A percentile compares a stretch with the other conserved stretches of the same genome.
These are phyloP conservation scores for Indicator maculatus DNA, from an alignment of 2,113 vertebrate genomes.

Conservation along the genomic window DNA sequence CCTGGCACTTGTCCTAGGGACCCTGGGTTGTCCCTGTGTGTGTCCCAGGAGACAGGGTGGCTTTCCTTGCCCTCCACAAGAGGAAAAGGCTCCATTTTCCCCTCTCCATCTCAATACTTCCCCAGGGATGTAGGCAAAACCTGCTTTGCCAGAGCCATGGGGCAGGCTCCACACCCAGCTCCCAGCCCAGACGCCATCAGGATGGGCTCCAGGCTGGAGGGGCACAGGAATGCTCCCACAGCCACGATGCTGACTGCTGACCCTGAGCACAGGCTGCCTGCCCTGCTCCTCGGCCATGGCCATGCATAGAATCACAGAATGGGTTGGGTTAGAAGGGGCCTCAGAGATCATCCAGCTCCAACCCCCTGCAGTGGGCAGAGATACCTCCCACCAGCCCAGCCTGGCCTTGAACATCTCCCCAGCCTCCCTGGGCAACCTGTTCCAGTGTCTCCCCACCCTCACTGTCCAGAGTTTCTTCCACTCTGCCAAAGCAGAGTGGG, in stretches of 20 bases:
- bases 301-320: not conserved
- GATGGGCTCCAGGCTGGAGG: not conserved
- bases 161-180: not conserved
- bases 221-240: not conserved
- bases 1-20: not conserved
- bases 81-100: not conserved
- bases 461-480: no score
- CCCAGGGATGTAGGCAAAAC: not conserved
- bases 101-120: not conserved
- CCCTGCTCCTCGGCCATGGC: not conserved
- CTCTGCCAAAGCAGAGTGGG: not conserved
- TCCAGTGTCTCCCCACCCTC: no score
- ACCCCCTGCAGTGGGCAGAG: no score
- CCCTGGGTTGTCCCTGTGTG: not conserved
- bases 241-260: fast-evolving
- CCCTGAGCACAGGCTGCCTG: fast-evolving
- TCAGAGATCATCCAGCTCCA: no score
- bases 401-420: no score
- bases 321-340: no score
- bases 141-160: not conserved
- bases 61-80: not conserved
- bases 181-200: not conserved
- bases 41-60: not conserved
- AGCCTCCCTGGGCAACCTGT: no score
- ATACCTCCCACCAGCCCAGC: no score